Evolutionary conservation across 2,797 vertebrate genomes (phyloP).

Genomic region (Smutsia temminckii): DNA sequence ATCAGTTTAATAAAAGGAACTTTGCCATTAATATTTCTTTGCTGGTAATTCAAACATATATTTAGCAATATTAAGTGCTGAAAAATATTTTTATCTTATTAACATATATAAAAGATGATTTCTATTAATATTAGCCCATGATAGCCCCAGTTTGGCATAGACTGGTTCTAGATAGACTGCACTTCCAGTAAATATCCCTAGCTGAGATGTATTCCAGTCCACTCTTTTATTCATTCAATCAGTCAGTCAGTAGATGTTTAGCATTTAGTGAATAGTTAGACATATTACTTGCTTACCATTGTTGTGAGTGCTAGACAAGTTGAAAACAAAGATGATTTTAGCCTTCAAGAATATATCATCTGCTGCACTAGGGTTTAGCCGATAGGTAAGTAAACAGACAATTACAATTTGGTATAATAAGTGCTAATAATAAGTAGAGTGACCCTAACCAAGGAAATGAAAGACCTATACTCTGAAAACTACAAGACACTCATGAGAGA

Average conservation of each 20-base stretch:
- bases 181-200: neutral
- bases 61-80: slow-evolving; percentile 34
- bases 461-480: too few species aligned
- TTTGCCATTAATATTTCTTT: slow-evolving; percentile 55
- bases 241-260: neutral
- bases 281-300: neutral
- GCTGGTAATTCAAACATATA: slow-evolving; percentile 38
- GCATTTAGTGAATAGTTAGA: slow-evolving; percentile 14
- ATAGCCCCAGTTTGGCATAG: neutral
- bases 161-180: neutral
- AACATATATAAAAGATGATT: neutral
- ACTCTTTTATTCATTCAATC: neutral
- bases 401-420: neutral
- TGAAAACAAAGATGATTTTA: neutral
- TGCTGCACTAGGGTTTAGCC: neutral
- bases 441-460: too few species aligned
- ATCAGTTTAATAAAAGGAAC: slow-evolving; percentile 61
- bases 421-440: neutral
- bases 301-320: neutral
- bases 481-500: too few species aligned
- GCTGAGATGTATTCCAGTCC: neutral
- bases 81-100: slow-evolving; percentile 27
- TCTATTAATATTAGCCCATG: neutral
- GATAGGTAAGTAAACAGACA: neutral
- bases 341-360: neutral